phyloP scores from a whole-genome alignment of 2,888 invertebrate species.

The Dyspetes luteomarginatus region DNA sequence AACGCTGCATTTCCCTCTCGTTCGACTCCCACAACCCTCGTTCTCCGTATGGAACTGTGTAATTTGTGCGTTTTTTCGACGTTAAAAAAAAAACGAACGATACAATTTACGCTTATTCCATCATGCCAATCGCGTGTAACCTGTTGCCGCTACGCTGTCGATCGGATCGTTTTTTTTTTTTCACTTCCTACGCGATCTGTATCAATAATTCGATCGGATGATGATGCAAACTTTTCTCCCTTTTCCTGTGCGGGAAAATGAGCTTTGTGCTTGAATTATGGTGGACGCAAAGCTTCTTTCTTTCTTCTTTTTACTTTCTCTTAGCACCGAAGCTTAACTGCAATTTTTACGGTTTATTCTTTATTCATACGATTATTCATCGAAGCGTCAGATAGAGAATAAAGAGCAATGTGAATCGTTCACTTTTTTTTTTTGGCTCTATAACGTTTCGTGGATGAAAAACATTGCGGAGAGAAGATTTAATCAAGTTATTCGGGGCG shows the following conservation, averaged over 20 bases:
- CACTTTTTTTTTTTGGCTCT: too few species aligned
- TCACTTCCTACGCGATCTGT: not conserved
- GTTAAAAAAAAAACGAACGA: not conserved
- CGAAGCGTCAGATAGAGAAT: not conserved
- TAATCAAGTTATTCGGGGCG: conserved; percentile 52
- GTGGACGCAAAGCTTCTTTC: too few species aligned
- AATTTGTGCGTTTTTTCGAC: conserved; percentile 34
- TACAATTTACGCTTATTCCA: conserved; percentile 34
- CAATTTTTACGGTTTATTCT: not conserved
- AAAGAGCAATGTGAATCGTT: conserved; percentile 39
- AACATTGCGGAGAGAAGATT: conserved; percentile 60
- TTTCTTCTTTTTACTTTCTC: too few species aligned
- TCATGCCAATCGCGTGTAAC: conserved; percentile 18
- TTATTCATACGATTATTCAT: conserved; percentile 14
- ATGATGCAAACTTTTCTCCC: not conserved
- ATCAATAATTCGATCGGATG: not conserved
- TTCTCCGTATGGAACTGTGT: conserved; percentile 25
- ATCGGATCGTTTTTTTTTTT: not conserved
- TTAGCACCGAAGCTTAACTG: too few species aligned
- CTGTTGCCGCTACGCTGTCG: conserved; percentile 38
- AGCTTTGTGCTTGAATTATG: not conserved
- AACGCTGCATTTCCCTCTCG: not conserved
- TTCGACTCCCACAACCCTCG: not conserved
- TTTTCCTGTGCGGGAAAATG: not conserved
- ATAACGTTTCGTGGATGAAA: conserved; percentile 38